Evolutionary conservation across 2,113 vertebrate species (phyloP).

Genomic region (Calypte anna): DNA sequence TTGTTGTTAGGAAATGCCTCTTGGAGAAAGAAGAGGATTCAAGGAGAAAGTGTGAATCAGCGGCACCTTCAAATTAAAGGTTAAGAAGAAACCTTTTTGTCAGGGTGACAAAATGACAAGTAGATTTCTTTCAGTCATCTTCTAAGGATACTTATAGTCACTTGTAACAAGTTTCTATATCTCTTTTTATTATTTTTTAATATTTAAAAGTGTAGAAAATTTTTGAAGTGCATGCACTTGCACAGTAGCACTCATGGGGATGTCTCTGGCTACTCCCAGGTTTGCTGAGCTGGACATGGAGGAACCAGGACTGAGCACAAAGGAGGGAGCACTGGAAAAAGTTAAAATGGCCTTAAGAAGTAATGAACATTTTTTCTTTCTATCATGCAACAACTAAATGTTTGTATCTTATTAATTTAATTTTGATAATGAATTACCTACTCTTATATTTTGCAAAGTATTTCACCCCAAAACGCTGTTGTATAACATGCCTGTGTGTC

Average conservation of each 20-base stretch:
- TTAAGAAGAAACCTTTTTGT: neutral
- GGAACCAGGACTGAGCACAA: neutral
- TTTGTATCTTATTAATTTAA: neutral
- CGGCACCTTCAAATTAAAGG: neutral
- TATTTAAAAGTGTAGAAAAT: neutral
- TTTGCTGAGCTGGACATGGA: neutral
- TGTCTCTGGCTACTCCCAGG: neutral
- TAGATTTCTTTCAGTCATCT: neutral
- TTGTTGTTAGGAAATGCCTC: neutral
- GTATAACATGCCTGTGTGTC: neutral
- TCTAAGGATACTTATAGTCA: neutral
- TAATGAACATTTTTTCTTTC: neutral
- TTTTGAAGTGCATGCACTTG: neutral
- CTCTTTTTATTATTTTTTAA: neutral
- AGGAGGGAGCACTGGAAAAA: neutral
- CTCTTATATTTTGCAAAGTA: neutral
- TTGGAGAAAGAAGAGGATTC: neutral
- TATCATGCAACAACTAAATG: neutral
- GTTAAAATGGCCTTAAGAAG: neutral
- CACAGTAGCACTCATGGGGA: fast-evolving
- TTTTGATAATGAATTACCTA: neutral
- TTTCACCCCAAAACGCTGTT: neutral
- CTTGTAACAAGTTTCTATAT: neutral
- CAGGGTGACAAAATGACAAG: neutral
- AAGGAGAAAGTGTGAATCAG: neutral